Percentiles rank a stretch among this genome's conserved stretches.
phyloP scores from a whole-genome alignment of 2,888 invertebrate genomes.

The Phanerotoma sp. region DNA sequence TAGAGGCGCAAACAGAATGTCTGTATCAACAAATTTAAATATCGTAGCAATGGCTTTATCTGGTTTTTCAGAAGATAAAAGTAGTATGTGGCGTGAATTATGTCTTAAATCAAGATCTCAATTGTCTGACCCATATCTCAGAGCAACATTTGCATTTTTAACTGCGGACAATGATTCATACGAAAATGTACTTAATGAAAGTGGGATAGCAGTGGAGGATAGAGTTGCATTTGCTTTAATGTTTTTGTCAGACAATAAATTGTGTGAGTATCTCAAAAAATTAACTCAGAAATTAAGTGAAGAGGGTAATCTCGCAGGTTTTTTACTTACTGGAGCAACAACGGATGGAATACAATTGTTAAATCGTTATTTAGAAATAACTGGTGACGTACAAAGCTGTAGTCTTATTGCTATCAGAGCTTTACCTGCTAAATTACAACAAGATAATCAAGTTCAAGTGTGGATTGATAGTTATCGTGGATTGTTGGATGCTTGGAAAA shows the following conservation, averaged over 20 bases:
- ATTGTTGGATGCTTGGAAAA: constrained; percentile 84
- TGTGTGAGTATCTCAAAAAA: constrained; percentile 76
- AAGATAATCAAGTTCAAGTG: constrained; percentile 64
- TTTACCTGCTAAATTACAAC: constrained; percentile 70
- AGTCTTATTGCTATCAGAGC: constrained; percentile 78
- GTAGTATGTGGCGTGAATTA: constrained; percentile 76
- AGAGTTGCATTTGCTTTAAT: constrained; percentile 89
- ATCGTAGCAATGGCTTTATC: constrained; percentile 79
- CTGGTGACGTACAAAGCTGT: constrained; percentile 90
- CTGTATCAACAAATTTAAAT: constrained; percentile 58
- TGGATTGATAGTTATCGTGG: constrained; percentile 81
- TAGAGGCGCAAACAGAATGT: constrained; percentile 64
- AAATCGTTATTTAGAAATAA: constrained; percentile 82
- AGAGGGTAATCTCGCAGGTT: constrained; percentile 80
- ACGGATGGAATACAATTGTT: constrained; percentile 76
- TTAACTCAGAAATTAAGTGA: constrained; percentile 71
- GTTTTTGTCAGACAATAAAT: constrained; percentile 77
- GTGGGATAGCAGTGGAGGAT: constrained; percentile 82
- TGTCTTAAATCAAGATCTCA: constrained; percentile 73
- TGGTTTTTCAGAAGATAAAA: constrained; percentile 84
- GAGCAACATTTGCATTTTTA: constrained; percentile 88
- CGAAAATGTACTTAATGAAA: constrained; percentile 77
- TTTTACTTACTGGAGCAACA: constrained; percentile 79
- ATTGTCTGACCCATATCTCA: constrained; percentile 85
- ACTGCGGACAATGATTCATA: constrained; percentile 77